Evolutionary conservation across 2,113 vertebrate species (phyloP).

Genomic region (Sterna hirundo): DNA sequence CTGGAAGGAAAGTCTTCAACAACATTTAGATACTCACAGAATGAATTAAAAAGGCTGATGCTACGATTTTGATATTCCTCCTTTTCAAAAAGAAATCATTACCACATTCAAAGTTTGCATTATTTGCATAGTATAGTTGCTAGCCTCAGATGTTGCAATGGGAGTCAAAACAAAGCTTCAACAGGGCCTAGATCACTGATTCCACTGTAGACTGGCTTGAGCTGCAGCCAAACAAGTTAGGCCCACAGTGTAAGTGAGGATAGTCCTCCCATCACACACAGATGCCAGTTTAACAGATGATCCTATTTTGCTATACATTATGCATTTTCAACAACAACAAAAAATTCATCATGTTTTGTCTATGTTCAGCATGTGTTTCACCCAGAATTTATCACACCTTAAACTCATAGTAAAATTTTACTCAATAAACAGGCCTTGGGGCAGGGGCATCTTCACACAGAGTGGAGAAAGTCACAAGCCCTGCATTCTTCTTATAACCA

Average conservation of each 20-base stretch:
- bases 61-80: neutral
- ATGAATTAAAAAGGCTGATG: neutral
- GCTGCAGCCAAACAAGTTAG: neutral
- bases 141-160: neutral
- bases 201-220: neutral
- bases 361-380: neutral
- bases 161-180: neutral
- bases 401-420: neutral
- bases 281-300: neutral
- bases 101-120: neutral
- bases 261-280: neutral
- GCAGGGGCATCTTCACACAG: neutral
- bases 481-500: neutral
- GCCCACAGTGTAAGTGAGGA: neutral
- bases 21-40: neutral
- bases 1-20: neutral
- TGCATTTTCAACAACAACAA: neutral
- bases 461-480: neutral
- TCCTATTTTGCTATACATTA: neutral
- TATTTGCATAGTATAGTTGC: neutral
- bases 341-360: neutral
- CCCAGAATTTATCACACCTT: neutral
- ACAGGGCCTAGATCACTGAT: neutral
- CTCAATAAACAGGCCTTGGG: neutral
- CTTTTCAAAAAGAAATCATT: neutral